Evolutionary conservation across 2,888 invertebrate genomes (phyloP).

Genomic region (Thelaira solivaga): DNA sequence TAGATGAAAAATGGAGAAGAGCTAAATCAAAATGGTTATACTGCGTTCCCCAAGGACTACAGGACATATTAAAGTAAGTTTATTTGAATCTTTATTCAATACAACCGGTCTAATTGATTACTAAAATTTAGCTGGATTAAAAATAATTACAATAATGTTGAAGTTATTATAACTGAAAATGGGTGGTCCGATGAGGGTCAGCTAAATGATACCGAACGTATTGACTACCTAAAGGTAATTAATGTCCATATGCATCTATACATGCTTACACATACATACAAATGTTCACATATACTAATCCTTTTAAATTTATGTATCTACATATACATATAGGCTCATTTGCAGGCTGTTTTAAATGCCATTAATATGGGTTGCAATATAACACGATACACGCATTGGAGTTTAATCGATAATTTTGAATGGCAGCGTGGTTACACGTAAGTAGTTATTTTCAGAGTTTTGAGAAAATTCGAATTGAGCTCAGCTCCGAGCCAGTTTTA

Average conservation of each 20-base stretch:
- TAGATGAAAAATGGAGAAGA: conserved; percentile 68
- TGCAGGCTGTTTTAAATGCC: conserved; percentile 68
- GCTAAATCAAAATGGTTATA: conserved; percentile 70
- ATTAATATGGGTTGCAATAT: conserved; percentile 70
- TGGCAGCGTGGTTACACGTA: conserved; percentile 72
- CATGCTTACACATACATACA: no score
- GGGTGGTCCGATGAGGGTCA: conserved; percentile 78
- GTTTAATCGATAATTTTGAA: conserved; percentile 73
- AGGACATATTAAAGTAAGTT: conserved; percentile 65
- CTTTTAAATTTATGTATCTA: background rate
- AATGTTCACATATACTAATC: background rate
- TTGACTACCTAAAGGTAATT: conserved; percentile 67
- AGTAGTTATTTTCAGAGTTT: conserved; percentile 58
- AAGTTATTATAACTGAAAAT: conserved; percentile 80
- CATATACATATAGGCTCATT: conserved; percentile 65
- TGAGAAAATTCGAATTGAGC: no score
- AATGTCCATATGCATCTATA: no score
- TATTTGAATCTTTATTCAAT: background rate
- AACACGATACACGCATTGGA: conserved; percentile 69
- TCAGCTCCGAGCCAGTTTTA: no score
- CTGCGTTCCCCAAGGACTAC: conserved; percentile 70
- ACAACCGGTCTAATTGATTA: background rate
- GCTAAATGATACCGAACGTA: conserved; percentile 75
- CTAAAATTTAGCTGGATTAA: conserved; percentile 78
- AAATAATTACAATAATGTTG: conserved; percentile 79